Evolutionary conservation across 2,888 invertebrate species (phyloP).

Genomic region (Charanyca ferruginea): DNA sequence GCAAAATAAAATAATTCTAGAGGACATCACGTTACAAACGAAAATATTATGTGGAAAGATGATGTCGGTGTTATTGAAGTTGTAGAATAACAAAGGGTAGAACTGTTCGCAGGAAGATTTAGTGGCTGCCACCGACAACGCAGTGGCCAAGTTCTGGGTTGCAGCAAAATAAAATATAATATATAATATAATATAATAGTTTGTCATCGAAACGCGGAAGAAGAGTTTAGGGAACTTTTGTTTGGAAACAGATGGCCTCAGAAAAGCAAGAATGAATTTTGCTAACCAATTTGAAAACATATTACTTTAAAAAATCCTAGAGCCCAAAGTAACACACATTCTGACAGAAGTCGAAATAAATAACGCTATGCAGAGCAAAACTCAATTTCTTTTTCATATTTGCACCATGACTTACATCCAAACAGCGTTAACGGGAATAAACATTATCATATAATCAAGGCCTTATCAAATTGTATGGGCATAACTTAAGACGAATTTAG

Average conservation of each 20-base stretch:
- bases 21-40: not conserved
- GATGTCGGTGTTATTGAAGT: not conserved
- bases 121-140: too few species aligned
- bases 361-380: not conserved
- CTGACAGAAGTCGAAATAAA: not conserved
- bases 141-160: too few species aligned
- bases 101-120: too few species aligned
- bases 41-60: not conserved
- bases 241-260: slow-evolving; percentile 1
- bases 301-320: not conserved
- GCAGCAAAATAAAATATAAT: too few species aligned
- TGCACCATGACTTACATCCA: not conserved
- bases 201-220: too few species aligned
- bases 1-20: not conserved
- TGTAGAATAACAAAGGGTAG: not conserved
- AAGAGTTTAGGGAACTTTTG: not conserved
- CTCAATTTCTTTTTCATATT: slow-evolving; percentile 8
- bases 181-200: too few species aligned
- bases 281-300: not conserved
- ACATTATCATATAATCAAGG: slow-evolving; percentile 53
- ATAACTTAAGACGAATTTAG: slow-evolving; percentile 53
- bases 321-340: not conserved
- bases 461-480: slow-evolving; percentile 48
- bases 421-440: slow-evolving; percentile 30
- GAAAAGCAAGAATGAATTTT: not conserved